A percentile compares a stretch with the other conserved stretches of the same genome.
Conservation (phyloP, 2,888 invertebrate genomes). For the Sylvicola cinctus region DNA sequence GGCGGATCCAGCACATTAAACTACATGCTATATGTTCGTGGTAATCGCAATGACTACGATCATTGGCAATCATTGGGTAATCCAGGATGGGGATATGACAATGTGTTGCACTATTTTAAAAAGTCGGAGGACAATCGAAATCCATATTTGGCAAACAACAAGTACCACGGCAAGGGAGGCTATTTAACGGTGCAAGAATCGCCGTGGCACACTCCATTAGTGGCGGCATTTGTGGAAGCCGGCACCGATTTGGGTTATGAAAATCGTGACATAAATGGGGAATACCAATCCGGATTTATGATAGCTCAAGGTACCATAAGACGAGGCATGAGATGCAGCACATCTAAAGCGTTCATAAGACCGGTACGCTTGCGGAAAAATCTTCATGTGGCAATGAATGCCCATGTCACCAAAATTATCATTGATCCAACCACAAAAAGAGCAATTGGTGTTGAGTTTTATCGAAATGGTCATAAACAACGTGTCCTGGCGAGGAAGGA, state of each 20-base stretch:
- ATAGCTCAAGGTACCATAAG: constrained; percentile 64
- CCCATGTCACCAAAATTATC: constrained; percentile 54
- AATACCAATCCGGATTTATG: constrained; percentile 58
- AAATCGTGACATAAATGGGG: constrained; percentile 65
- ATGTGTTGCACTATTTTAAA: constrained; percentile 71
- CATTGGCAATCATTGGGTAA: constrained; percentile 75
- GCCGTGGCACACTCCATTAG: constrained; percentile 65
- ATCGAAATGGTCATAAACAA: constrained; percentile 47
- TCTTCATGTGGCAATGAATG: constrained; percentile 59
- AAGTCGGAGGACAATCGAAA: constrained; percentile 78
- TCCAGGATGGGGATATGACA: constrained; percentile 70
- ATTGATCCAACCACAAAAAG: constrained; percentile 45
- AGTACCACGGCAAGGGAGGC: constrained; percentile 53
- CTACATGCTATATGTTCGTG: constrained; percentile 79
- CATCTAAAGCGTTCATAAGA: constrained; percentile 69
- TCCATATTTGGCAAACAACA: constrained; percentile 51
- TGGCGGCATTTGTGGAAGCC: constrained; percentile 63
- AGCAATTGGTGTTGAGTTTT: constrained; percentile 62
- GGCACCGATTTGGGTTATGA: constrained; percentile 68
- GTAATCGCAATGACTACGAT: constrained; percentile 68
- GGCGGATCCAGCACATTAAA: constrained; percentile 77
- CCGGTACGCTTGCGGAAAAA: constrained; percentile 43
- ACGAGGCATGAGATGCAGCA: constrained; percentile 62
- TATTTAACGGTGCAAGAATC: constrained; percentile 62
- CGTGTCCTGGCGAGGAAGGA: constrained; percentile 57